phyloP scores from a whole-genome alignment of 2,797 vertebrate genomes.

The Gobionotothen gibberifrons region DNA sequence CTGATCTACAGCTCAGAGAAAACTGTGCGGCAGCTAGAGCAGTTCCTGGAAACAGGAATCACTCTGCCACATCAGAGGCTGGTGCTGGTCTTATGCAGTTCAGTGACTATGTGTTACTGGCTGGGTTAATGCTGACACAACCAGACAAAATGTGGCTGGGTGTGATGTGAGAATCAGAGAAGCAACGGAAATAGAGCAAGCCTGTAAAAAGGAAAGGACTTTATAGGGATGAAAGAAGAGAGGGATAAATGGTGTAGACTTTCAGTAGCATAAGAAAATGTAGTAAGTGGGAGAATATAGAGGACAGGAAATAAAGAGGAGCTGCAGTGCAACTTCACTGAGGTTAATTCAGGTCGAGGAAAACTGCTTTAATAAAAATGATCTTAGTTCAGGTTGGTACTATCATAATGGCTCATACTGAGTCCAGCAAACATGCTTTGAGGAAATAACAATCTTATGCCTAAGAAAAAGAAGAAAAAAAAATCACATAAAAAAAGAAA shows the following conservation, averaged over 20 bases:
- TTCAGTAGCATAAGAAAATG: neutral
- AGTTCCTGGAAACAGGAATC: constrained; percentile 43
- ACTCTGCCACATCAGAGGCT: constrained; percentile 15
- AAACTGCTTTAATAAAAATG: constrained; percentile 7
- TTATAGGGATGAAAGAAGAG: neutral
- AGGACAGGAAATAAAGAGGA: constrained; percentile 1
- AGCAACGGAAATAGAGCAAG: neutral
- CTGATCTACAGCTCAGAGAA: constrained; percentile 14
- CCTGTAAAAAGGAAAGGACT: neutral
- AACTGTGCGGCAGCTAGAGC: constrained; percentile 7
- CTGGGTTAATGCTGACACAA: constrained; percentile 44
- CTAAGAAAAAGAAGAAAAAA: neutral
- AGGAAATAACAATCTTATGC: neutral
- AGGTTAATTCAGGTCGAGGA: constrained; percentile 26
- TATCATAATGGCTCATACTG: neutral
- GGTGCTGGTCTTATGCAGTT: constrained; percentile 17
- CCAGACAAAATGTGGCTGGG: constrained; percentile 29
- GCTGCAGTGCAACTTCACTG: neutral
- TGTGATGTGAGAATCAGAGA: constrained; percentile 22
- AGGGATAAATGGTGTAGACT: neutral
- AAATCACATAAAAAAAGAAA: neutral
- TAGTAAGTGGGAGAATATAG: neutral
- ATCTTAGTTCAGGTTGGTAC: neutral
- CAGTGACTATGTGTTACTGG: constrained; percentile 28
- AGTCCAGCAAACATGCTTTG: neutral